Conservation (phyloP, 2,113 vertebrate species). For the Cyprinodon tularosa region DNA sequence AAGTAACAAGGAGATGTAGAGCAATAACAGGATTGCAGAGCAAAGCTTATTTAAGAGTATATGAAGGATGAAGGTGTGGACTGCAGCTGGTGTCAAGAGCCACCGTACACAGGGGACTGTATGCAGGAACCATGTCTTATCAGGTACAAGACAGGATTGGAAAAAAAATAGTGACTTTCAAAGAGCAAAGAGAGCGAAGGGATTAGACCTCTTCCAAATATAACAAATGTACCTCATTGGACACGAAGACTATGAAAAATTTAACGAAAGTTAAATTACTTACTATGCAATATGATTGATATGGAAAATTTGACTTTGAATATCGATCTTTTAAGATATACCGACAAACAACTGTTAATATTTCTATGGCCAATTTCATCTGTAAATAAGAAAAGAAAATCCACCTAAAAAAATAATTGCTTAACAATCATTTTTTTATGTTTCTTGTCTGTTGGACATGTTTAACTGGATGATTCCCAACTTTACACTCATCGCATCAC, state of each 20-base stretch:
- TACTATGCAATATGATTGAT: not conserved
- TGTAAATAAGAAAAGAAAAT: not conserved
- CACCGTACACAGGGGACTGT: too few relatives aligned
- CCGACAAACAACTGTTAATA: not conserved
- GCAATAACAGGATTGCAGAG: not conserved
- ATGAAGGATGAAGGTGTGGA: not conserved
- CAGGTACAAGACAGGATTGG: too few relatives aligned
- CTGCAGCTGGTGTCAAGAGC: not conserved
- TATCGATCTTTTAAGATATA: not conserved
- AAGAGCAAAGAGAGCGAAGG: too few relatives aligned
- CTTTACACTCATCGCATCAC: not conserved
- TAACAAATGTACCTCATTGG: not conserved
- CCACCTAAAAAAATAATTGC: not conserved
- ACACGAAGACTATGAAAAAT: not conserved
- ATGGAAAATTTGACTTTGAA: not conserved
- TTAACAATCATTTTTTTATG: not conserved
- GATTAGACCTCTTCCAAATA: too few relatives aligned
- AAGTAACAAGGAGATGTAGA: not conserved
- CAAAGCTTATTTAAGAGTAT: not conserved
- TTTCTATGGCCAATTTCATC: not conserved
- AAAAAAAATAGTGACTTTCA: too few relatives aligned
- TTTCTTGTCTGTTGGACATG: not conserved
- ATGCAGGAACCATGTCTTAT: too few relatives aligned
- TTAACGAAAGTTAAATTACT: not conserved
- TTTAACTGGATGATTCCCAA: not conserved